Evolutionary conservation across 2,797 vertebrate genomes (phyloP).

Genomic region (Anguilla marmorata): DNA sequence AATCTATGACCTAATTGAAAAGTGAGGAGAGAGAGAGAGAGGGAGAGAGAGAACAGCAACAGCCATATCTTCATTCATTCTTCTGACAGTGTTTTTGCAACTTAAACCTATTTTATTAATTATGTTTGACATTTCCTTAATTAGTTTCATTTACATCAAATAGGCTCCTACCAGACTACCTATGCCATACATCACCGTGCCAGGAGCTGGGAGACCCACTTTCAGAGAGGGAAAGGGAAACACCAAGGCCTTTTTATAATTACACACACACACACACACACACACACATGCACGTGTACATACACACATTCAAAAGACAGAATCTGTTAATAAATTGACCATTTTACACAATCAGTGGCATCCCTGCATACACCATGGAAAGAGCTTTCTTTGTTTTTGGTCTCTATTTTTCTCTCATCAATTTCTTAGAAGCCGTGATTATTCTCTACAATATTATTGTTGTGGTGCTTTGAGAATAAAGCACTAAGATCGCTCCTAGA

Average conservation of each 20-base stretch:
- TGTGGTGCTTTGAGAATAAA: not conserved
- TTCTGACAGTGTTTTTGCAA: constrained; percentile 95
- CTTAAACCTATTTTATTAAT: constrained; percentile 79
- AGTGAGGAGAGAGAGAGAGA: constrained; percentile 53
- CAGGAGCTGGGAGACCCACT: constrained; percentile 55
- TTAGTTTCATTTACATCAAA: constrained; percentile 98
- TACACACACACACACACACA: constrained; percentile 30
- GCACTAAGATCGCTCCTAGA: not conserved
- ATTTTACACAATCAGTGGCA: constrained; percentile 43
- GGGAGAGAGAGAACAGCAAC: constrained; percentile 45
- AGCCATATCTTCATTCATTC: constrained; percentile 85
- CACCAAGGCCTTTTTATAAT: constrained; percentile 54
- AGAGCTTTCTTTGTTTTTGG: not conserved
- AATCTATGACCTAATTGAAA: constrained; percentile 83
- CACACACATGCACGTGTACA: no score
- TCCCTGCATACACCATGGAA: constrained; percentile 21
- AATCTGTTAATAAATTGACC: constrained; percentile 40
- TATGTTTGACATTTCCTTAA: constrained; percentile 77
- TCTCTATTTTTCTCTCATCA: not conserved
- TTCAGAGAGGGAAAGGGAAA: constrained; percentile 30
- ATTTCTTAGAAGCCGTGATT: not conserved
- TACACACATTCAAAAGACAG: constrained; percentile 30
- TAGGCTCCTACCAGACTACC: constrained; percentile 86
- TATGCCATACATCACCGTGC: constrained; percentile 87
- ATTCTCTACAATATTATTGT: not conserved